Evolutionary conservation across 2,797 vertebrate species (phyloP), one percentile per base, ranked within the genome.

Genomic region (Chaunax sp.): DNA sequence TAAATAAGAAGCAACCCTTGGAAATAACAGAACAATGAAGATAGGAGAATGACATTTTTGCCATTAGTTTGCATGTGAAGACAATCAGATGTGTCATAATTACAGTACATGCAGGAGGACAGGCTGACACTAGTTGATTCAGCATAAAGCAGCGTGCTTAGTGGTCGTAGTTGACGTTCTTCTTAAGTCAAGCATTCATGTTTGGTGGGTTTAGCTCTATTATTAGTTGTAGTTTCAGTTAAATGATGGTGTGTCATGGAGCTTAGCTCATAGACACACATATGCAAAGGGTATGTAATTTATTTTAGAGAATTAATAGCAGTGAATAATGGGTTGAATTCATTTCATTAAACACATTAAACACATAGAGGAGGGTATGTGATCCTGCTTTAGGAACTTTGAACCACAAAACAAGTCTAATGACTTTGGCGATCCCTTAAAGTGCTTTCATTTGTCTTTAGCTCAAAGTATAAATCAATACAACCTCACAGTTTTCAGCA

Each of bases 171-270:
- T 1, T 43, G 59, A 68, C 35, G 5, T 61, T 22, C 18, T n/a
- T 26, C 19, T 22, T 0, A 19, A 60, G 61, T 15, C 6, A 25
- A 11, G n/a, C 33, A 26, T 54, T 56, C 20, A n/a, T 26, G n/a
- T 44, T 59, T n/a, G 25, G 53, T 26, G 52, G 47, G 14, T 54
- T 46, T 5, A 23, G 23, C 12, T 13, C 1, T 25, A 35, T 13
- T 49, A 33, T 44, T 44, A 52, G 30, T 38, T 15, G 11, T 23
- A 8, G 23, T 52, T 53, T 56, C 40, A 33, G 16, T 12, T 20
- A 18, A 57, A 60, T 46, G 16, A 69, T 20, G 10, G 19, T 19
- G 50, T 26, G 58, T 69, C 13, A 47, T 22, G 13, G 20, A 64
- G 53, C 43, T 30, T 9, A 43, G 50, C 59, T 25, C 14, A 62